These are phyloP conservation scores for Hoplostethus mediterraneus DNA, from an alignment of 2,797 vertebrate species.

Conservation along the genomic window DNA sequence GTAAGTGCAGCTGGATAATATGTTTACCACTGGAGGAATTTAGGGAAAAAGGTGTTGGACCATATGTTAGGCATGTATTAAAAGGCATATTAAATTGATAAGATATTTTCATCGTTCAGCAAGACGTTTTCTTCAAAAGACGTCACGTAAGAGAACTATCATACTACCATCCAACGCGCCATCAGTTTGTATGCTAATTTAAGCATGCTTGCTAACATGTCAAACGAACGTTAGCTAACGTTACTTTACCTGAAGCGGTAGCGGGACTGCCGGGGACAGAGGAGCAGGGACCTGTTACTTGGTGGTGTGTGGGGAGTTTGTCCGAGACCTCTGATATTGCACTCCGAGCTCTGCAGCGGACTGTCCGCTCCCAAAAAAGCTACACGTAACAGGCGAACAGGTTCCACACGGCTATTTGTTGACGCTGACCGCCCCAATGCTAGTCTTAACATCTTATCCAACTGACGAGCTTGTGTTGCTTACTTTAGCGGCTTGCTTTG, in stretches of 20 bases:
- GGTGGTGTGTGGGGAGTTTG: slow-evolving; percentile 30
- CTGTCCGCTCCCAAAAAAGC: slow-evolving; percentile 24
- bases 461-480: neutral
- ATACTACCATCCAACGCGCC: too few species aligned
- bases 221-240: neutral
- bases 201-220: neutral
- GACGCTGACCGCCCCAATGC: slow-evolving; percentile 62
- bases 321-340: slow-evolving; percentile 23
- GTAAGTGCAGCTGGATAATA: too few species aligned
- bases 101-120: too few species aligned
- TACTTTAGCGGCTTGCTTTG: slow-evolving; percentile 18
- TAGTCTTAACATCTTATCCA: slow-evolving; percentile 77
- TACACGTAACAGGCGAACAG: slow-evolving; percentile 37
- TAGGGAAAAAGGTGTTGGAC: too few species aligned
- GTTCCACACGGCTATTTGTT: slow-evolving; percentile 45
- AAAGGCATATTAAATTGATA: too few species aligned
- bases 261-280: slow-evolving; percentile 46
- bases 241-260: slow-evolving; percentile 75
- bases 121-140: too few species aligned
- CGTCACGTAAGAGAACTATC: too few species aligned
- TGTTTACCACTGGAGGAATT: too few species aligned
- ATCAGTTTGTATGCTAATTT: neutral
- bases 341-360: neutral
- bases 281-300: slow-evolving; percentile 34
- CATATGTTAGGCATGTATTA: too few species aligned